Evolutionary conservation across 2,888 invertebrate genomes (phyloP), one percentile per base, ranked within the genome.

Genomic region (Heliconius aoede): DNA sequence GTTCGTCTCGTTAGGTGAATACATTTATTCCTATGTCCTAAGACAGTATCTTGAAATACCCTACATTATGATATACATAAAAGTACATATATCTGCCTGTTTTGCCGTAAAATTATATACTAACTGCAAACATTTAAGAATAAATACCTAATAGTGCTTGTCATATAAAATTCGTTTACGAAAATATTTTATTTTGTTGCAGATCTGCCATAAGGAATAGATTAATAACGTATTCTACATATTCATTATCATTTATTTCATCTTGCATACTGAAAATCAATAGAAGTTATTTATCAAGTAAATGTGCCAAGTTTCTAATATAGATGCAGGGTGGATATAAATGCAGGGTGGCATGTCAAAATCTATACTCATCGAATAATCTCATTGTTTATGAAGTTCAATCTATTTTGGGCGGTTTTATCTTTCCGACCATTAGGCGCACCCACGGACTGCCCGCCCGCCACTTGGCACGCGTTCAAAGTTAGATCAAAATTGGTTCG

Each of bases 321-420:
- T 78, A 76, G 74, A 51, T 40, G 24, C 51, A 55, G 64, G 73
- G 60, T 72, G 61, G 51, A 78, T 76, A 78, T 78, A 76, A 72
- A 51, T 40, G 24, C 51, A 55, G 64, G 73, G 60, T 72, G 61
- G 51, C 72, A 40, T 76, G 76, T 77, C 75, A 74, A 32, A 77
- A 77, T 76, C 51, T 58, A 64, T 67, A 69, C 73, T 60, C 62
- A 74, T 76, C 62, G 76, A 74, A 78, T 72, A 68, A 76, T 79
- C 67, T 86, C 88, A 93, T 94, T 94, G 94, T 94, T 94, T 94
- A 93, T 88, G 91, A 89, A 88, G 86, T 83, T 85, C 81, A 82
- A 81, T 85, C 88, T 94, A 94, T 94, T 92, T 94, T 88, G 86
- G 87, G 91, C 85, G 88, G 91, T 89, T 89, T 91, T 92, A 93